Conservation (phyloP, 2,888 invertebrate species). For the Pristionchus entomophagus region DNA sequence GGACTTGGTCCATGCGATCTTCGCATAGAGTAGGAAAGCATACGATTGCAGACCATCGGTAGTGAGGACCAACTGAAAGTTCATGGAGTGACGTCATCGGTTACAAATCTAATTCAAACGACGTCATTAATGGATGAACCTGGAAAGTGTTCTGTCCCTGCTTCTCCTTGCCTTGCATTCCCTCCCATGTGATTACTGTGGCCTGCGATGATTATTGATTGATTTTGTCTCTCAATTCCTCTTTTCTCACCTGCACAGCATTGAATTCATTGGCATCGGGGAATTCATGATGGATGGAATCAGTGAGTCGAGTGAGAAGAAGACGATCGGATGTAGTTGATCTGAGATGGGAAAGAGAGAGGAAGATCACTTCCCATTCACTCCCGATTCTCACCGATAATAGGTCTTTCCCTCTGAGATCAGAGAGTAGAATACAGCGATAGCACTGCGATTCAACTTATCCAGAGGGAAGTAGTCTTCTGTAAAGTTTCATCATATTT, state of each 20-base stretch:
- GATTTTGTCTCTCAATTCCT: not conserved
- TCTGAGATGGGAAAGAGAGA: constrained; percentile 50
- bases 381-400: constrained; percentile 56
- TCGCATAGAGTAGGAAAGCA: constrained; percentile 89
- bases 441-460: constrained; percentile 55
- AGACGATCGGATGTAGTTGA: constrained; percentile 59
- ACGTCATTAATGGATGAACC: constrained; percentile 47
- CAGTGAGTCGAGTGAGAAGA: constrained; percentile 60
- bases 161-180: constrained; percentile 76
- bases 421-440: constrained; percentile 68
- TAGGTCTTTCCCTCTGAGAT: constrained; percentile 59
- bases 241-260: constrained; percentile 79
- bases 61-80: constrained; percentile 82
- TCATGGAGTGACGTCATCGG: constrained; percentile 77
- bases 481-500: constrained; percentile 33
- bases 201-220: constrained; percentile 76
- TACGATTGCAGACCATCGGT: constrained; percentile 88
- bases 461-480: constrained; percentile 50
- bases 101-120: constrained; percentile 77
- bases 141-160: constrained; percentile 83
- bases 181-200: constrained; percentile 91
- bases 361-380: not conserved
- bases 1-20: constrained; percentile 86
- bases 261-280: constrained; percentile 84
- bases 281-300: constrained; percentile 84